Evolutionary conservation across 2,113 vertebrate species (phyloP), one percentile per base, ranked within the genome.

Genomic region (Daphoenositta chrysoptera): DNA sequence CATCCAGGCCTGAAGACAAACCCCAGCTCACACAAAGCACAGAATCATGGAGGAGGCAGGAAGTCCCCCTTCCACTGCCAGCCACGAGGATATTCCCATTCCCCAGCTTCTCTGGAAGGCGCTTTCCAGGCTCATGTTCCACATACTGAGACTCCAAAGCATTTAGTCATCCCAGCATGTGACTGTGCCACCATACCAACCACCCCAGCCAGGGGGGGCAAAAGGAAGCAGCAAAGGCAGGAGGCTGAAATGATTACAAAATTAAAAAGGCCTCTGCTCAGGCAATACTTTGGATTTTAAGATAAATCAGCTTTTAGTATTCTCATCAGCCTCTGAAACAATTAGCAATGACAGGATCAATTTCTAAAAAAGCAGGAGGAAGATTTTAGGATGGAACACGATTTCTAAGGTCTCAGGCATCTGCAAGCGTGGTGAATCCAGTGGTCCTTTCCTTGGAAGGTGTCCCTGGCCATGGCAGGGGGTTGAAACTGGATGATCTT

Each of bases 151-250:
- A 82, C 88, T 90, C 87, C 69, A 75, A 50, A 96, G 93, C 84
- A 71, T 94, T 96, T 86, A 89, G 79, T 94, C 96, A 96, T 84
- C 82, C 64, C 90, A 15, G 87, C 56, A 75, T 48, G 80, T 90
- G 87, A 81, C 18, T 17, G 14, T 70, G 89, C 95, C 95, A 94
- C 91, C 78, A 8, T n/a, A 89, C 89, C 94, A 94, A 83, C 48
- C 94, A 60, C 68, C 70, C 4, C 19, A 78, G 87, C 26, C 68
- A 39, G 2, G 87, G 71, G 65, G 87, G 84, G 76, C 91, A 94
- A 80, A 80, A 60, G 64, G 51, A 82, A 1, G 21, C 70, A 65
- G 89, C 37, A 48, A 75, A 83, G 53, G 79, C 92, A 71, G 54
- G 33, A 93, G 26, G 11, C 6, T 19, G 81, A 53, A 87, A 65